phyloP scores from a whole-genome alignment of 2,113 vertebrate species.

The Antechinus stuartii region DNA sequence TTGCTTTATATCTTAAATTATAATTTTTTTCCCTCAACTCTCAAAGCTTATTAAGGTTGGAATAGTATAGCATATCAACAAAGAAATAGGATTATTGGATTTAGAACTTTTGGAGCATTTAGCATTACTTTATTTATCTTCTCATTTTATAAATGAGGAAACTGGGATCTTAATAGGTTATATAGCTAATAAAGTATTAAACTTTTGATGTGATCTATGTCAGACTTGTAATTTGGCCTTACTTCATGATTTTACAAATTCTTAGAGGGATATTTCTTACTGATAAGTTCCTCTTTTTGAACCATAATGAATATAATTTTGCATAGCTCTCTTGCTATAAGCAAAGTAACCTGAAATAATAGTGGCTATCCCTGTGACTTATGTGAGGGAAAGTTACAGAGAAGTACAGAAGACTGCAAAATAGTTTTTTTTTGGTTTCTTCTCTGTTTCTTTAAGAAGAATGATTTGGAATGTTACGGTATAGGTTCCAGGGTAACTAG shows the following conservation, averaged over 20 bases:
- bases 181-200: not conserved
- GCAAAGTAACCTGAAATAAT: not conserved
- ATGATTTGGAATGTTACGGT: not conserved
- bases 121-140: not conserved
- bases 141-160: not conserved
- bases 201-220: not conserved
- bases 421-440: no score
- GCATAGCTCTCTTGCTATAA: not conserved
- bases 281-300: not conserved
- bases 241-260: not conserved
- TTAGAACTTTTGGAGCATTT: not conserved
- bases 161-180: not conserved
- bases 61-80: not conserved
- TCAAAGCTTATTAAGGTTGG: not conserved
- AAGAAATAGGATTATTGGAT: not conserved
- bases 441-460: slow-evolving; percentile 59
- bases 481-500: slow-evolving; percentile 46
- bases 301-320: not conserved
- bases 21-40: not conserved
- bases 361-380: not conserved
- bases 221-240: not conserved
- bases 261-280: not conserved
- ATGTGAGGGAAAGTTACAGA: not conserved
- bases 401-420: no score
- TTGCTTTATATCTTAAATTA: not conserved